Evolutionary conservation across 23 tunicate species (phyloP).

Genomic region (Corella eumyota): DNA sequence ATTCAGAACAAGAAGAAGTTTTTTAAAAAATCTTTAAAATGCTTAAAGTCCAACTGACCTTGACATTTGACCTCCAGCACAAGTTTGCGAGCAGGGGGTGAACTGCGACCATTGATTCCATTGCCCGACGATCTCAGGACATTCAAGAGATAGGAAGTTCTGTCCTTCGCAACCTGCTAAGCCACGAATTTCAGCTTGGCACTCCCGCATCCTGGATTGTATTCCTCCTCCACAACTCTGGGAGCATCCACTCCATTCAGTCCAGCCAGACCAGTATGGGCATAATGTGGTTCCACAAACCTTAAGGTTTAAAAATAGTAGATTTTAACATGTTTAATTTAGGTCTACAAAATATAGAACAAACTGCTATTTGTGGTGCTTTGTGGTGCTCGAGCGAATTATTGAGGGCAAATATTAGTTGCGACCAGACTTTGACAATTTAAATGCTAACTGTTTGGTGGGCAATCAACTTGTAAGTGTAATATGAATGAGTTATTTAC

Average conservation of each 20-base stretch:
- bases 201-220: constrained; percentile 28
- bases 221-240: constrained; percentile 62
- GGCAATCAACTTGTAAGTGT: too few relatives aligned
- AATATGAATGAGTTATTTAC: too few relatives aligned
- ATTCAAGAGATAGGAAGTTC: constrained; percentile 17
- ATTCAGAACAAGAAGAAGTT: background rate
- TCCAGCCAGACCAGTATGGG: constrained; percentile 95
- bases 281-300: constrained; percentile 44
- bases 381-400: too few relatives aligned
- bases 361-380: too few relatives aligned
- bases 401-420: too few relatives aligned
- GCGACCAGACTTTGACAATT: too few relatives aligned
- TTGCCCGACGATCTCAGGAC: constrained; percentile 52
- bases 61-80: constrained; percentile 70
- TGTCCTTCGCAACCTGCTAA: constrained; percentile 50
- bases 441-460: too few relatives aligned
- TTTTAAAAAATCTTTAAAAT: background rate
- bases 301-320: constrained; percentile 3
- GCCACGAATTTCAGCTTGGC: constrained; percentile 50
- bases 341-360: too few relatives aligned
- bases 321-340: too few relatives aligned
- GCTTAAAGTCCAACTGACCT: constrained; percentile 15
- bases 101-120: constrained; percentile 57
- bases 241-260: constrained; percentile 70
- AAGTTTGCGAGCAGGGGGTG: constrained; percentile 57